Evolutionary conservation across 2,888 invertebrate genomes (phyloP).

Genomic region (Megamerina dolium): DNA sequence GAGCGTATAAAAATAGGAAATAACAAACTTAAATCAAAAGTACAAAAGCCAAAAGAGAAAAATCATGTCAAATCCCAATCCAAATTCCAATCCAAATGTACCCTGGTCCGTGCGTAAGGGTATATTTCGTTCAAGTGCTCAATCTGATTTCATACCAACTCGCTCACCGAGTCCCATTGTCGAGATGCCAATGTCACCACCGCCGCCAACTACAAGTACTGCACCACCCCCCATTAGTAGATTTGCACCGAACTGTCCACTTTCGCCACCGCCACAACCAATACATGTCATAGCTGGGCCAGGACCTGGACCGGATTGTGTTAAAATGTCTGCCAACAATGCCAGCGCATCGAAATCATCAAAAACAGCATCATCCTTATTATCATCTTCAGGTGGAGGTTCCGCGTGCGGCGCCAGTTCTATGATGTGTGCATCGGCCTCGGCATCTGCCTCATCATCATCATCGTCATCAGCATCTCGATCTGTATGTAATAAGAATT

Average conservation of each 20-base stretch:
- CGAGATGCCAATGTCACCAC: slow-evolving; percentile 49
- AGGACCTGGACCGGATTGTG: slow-evolving; percentile 10
- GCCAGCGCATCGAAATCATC: slow-evolving; percentile 12
- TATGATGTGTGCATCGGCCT: slow-evolving; percentile 17
- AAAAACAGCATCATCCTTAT: slow-evolving; percentile 12
- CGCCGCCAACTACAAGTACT: slow-evolving; percentile 24
- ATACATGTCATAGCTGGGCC: slow-evolving; percentile 32
- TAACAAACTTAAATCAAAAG: no score
- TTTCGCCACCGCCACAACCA: slow-evolving; percentile 41
- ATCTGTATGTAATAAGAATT: slow-evolving; percentile 40
- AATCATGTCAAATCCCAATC: no score
- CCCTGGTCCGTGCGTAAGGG: slow-evolving; percentile 71
- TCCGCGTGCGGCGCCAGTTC: slow-evolving; percentile 22
- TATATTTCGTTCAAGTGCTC: slow-evolving; percentile 51
- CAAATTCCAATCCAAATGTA: no score
- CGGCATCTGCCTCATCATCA: slow-evolving; percentile 30
- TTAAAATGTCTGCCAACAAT: slow-evolving; percentile 8
- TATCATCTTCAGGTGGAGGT: slow-evolving; percentile 11
- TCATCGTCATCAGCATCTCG: slow-evolving; percentile 29
- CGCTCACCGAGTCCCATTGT: slow-evolving; percentile 49
- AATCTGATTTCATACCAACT: slow-evolving; percentile 47
- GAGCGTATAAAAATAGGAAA: no score
- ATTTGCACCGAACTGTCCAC: slow-evolving; percentile 28
- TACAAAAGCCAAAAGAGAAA: no score
- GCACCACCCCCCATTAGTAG: slow-evolving; percentile 26